Percentiles rank a stretch among this genome's conserved stretches.
phyloP scores from a whole-genome alignment of 2,888 invertebrate species.

The Tribolium freemani region DNA sequence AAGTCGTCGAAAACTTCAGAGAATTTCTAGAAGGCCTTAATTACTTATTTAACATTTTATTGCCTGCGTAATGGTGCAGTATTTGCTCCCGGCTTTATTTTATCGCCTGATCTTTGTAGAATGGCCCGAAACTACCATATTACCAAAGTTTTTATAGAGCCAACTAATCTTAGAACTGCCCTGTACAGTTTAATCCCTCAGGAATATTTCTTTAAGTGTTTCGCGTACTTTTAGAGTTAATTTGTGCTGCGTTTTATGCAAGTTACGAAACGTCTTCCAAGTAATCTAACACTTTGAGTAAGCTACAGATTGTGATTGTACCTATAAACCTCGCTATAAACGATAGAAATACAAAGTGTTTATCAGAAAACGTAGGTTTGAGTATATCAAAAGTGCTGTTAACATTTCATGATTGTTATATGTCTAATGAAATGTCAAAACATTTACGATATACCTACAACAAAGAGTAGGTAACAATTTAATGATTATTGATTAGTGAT shows the following conservation, averaged over 20 bases:
- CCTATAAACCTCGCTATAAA: background rate
- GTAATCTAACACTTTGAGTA: conserved; percentile 2
- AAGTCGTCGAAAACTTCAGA: conserved; percentile 57
- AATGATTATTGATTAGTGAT: too few species aligned
- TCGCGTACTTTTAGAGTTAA: conserved; percentile 50
- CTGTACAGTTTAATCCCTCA: conserved; percentile 50
- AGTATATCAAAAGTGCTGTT: too few species aligned
- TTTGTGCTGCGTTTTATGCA: conserved; percentile 44
- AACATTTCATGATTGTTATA: too few species aligned
- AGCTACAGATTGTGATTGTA: conserved; percentile 3
- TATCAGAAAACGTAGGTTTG: too few species aligned
- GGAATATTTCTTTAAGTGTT: conserved; percentile 54
- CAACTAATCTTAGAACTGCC: conserved; percentile 54
- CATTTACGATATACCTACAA: too few species aligned
- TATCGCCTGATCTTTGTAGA: conserved; percentile 56
- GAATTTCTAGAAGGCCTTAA: conserved; percentile 60
- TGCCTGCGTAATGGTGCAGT: conserved; percentile 59
- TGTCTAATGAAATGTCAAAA: too few species aligned
- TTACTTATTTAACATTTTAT: conserved; percentile 65
- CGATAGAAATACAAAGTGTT: too few species aligned
- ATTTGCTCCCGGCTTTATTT: conserved; percentile 55
- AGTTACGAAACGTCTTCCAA: conserved; percentile 26
- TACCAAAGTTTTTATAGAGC: conserved; percentile 55
- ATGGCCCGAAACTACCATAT: conserved; percentile 54
- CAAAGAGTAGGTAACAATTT: too few species aligned